Conservation (phyloP, 2,888 invertebrate species). For the Microchrysa polita region DNA sequence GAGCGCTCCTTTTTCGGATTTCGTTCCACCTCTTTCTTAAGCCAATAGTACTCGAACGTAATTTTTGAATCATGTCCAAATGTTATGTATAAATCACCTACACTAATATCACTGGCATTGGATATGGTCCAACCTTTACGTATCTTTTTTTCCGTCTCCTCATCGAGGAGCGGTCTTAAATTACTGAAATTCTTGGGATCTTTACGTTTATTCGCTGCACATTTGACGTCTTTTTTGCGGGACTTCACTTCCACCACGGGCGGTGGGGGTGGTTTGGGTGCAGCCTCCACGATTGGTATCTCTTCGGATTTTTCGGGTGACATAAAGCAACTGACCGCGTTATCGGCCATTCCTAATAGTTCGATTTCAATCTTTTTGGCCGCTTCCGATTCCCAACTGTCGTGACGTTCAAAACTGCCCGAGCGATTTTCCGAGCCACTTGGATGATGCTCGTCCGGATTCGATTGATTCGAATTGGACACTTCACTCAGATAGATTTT, state of each 20-base stretch:
- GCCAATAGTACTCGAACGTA: conserved; percentile 84
- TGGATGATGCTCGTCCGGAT: conserved; percentile 27
- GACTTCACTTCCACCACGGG: conserved; percentile 11
- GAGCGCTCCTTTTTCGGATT: conserved; percentile 35
- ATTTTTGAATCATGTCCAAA: conserved; percentile 77
- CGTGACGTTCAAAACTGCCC: conserved; percentile 33
- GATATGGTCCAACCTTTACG: conserved; percentile 79
- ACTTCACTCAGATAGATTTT: conserved; percentile 56
- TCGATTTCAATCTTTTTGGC: conserved; percentile 24
- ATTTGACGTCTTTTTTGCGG: conserved; percentile 45
- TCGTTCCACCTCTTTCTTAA: conserved; percentile 63
- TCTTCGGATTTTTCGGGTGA: conserved; percentile 11
- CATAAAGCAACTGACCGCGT: conserved; percentile 13
- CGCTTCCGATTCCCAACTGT: conserved; percentile 34
- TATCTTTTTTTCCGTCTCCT: conserved; percentile 61
- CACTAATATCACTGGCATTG: conserved; percentile 80
- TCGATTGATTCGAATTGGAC: conserved; percentile 28
- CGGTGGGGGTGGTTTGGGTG: background rate
- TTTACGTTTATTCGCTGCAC: conserved; percentile 9
- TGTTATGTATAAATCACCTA: conserved; percentile 92
- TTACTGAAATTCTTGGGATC: conserved; percentile 51
- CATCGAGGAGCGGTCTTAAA: conserved; percentile 61
- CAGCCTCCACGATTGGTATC: background rate
- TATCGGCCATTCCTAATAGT: conserved; percentile 26
- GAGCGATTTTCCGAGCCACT: conserved; percentile 29